Percentiles rank a stretch among this genome's conserved stretches.
Evolutionary conservation across 2,113 vertebrate species (phyloP).

Genomic region (Lepisosteus osseus): DNA sequence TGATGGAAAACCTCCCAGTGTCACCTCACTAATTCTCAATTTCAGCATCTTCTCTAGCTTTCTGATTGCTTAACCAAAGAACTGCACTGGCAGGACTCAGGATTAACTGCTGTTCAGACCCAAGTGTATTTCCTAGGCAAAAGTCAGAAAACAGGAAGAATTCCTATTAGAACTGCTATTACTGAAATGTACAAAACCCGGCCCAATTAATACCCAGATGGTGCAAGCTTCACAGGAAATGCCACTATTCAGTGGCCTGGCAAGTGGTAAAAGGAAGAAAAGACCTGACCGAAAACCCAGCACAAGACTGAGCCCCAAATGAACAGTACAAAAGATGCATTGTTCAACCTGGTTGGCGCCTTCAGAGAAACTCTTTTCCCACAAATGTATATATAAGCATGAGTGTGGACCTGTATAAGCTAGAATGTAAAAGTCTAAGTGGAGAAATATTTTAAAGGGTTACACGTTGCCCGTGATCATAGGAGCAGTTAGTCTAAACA

Average conservation of each 20-base stretch:
- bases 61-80: conserved; percentile 51
- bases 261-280: conserved; percentile 5
- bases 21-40: not conserved
- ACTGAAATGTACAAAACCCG: not conserved
- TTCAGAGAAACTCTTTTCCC: not conserved
- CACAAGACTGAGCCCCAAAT: not conserved
- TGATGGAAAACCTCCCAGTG: not conserved
- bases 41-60: conserved; percentile 51
- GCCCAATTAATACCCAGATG: conserved; percentile 12
- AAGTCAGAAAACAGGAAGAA: conserved; percentile 16
- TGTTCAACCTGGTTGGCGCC: not conserved
- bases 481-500: too few relatives aligned
- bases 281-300: not conserved
- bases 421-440: too few relatives aligned
- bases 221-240: conserved; percentile 1
- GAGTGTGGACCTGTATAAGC: too few relatives aligned
- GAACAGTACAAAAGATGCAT: not conserved
- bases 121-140: conserved; percentile 47
- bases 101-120: conserved; percentile 34
- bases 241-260: conserved; percentile 2
- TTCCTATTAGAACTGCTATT: not conserved
- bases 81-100: conserved; percentile 43
- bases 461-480: too few relatives aligned
- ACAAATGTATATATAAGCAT: not conserved
- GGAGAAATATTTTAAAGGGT: too few relatives aligned